Percentiles rank a stretch among this genome's conserved stretches.
Evolutionary conservation across 2,113 vertebrate genomes (phyloP).

Genomic region (Scopus umbretta): DNA sequence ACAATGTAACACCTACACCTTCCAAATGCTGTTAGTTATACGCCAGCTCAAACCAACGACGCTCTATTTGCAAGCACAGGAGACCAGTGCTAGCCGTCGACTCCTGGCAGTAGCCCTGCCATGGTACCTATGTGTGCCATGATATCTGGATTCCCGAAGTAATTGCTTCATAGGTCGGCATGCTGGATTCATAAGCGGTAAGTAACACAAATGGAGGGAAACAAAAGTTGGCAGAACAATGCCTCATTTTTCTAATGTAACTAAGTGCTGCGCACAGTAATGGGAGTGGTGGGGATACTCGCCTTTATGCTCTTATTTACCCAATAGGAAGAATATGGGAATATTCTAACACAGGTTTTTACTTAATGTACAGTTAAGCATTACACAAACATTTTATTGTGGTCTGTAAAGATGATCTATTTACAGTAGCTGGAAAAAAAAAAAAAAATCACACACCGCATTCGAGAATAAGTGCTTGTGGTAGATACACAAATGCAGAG

Average conservation of each 20-base stretch:
- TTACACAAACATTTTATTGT: constrained; percentile 41
- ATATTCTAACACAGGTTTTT: constrained; percentile 28
- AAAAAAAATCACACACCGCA: neutral
- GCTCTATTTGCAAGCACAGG: neutral
- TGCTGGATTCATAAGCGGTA: neutral
- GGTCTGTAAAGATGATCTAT: constrained; percentile 45
- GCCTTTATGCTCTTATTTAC: constrained; percentile 14
- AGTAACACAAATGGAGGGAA: constrained; percentile 20
- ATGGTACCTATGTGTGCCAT: neutral
- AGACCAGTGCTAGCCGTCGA: neutral
- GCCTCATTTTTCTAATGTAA: constrained; percentile 40
- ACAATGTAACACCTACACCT: neutral
- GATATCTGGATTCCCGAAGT: neutral
- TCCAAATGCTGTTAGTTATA: neutral
- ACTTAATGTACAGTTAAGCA: constrained; percentile 50
- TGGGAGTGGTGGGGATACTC: constrained; percentile 44
- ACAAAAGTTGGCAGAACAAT: constrained; percentile 37
- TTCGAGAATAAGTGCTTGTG: neutral
- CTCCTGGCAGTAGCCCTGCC: neutral
- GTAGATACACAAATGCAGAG: neutral
- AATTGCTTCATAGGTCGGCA: neutral
- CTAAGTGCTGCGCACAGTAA: constrained; percentile 32
- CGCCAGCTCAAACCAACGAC: neutral
- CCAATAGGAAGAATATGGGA: neutral
- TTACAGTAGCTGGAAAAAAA: neutral